These are phyloP conservation scores for Pristionchus mayeri DNA, from an alignment of 2,888 invertebrate species.

Conservation along the genomic window DNA sequence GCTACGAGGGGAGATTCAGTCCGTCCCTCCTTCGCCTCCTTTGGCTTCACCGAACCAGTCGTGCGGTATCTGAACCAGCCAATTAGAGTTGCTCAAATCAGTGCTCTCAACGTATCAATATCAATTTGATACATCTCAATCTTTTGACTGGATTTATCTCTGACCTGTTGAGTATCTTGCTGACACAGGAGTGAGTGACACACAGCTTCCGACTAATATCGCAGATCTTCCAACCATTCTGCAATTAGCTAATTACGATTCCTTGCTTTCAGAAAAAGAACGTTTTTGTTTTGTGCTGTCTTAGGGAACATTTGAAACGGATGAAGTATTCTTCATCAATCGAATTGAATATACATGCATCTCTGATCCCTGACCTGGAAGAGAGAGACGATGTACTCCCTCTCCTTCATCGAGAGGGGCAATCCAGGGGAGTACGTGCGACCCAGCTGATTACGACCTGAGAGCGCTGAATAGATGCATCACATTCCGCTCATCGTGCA, in stretches of 20 bases:
- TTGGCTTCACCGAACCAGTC: slow-evolving; percentile 74
- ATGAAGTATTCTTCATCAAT: too few species aligned
- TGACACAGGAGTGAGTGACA: slow-evolving; percentile 75
- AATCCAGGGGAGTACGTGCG: slow-evolving; percentile 73
- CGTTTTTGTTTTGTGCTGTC: too few species aligned
- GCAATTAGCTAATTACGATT: slow-evolving; percentile 39
- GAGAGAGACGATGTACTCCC: slow-evolving; percentile 72
- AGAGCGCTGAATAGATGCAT: slow-evolving; percentile 38
- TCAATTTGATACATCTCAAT: too few species aligned
- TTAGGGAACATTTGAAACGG: too few species aligned
- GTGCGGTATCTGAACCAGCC: slow-evolving; percentile 71
- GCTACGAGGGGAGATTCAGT: slow-evolving; percentile 73
- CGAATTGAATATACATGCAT: too few species aligned
- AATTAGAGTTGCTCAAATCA: neutral
- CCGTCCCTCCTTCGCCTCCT: slow-evolving; percentile 75
- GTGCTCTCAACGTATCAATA: neutral
- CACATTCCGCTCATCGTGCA: too few species aligned
- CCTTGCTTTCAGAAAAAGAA: too few species aligned
- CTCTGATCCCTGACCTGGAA: too few species aligned
- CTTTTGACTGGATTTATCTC: neutral
- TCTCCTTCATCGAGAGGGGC: slow-evolving; percentile 73
- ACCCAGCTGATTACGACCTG: slow-evolving; percentile 74
- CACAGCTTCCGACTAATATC: slow-evolving; percentile 74
- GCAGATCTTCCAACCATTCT: slow-evolving; percentile 75
- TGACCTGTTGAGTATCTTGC: slow-evolving; percentile 73